Base-by-base conservation (phyloP, 1,140 invertebrate genomes). In the Drosophila kikkawai region DNA sequence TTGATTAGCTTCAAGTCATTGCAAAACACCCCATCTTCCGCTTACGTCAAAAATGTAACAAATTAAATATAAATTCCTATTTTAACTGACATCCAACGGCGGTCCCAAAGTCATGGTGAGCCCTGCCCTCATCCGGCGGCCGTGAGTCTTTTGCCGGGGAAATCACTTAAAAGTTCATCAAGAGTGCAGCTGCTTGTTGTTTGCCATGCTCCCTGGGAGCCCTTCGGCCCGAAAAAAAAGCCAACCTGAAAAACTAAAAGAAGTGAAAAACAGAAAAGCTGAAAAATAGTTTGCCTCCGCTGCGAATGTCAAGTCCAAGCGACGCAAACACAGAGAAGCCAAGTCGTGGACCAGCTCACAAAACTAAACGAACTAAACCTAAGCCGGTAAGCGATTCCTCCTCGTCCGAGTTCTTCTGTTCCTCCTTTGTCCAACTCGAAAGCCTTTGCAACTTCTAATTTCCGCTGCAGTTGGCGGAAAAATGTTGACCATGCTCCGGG, bases 81-180 rank as follows among this genome's bases (percentile, higher is more conserved):
- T 32, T 45, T 29, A 45, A 68, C 34, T 55, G 48, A 47, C 67
- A 65, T 32, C 19, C 45, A 32, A 41, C 26, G 41, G 15, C 17
- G n/a, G 15, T 19, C 34, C 42, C 17, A 37, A 53, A 34, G 45
- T 42, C 41, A 53, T 15, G 53, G 8, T 36, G 26, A 58, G 51
- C 37, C 17, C 34, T 37, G 60, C 48, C 44, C 60, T 55, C 48
- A 66, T 56, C 60, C 68, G 79, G 60, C 47, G 22, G n/a, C 44
- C 36, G 61, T 51, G 48, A 58, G 74, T 68, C 74, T 56, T 75
- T 60, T 37, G 56, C 56, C 50, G 78, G 77, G 77, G 58, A 71
- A 86, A 86, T 86, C 82, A 86, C 79, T 86, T 86, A 82, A 86
- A 86, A 86, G 75, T 86, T 86, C 75, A 79, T 78, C 69, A 85